Percentiles rank a stretch among this genome's conserved stretches.
Evolutionary conservation across 2,888 invertebrate genomes (phyloP).

Genomic region (Drosophila acutilabella): DNA sequence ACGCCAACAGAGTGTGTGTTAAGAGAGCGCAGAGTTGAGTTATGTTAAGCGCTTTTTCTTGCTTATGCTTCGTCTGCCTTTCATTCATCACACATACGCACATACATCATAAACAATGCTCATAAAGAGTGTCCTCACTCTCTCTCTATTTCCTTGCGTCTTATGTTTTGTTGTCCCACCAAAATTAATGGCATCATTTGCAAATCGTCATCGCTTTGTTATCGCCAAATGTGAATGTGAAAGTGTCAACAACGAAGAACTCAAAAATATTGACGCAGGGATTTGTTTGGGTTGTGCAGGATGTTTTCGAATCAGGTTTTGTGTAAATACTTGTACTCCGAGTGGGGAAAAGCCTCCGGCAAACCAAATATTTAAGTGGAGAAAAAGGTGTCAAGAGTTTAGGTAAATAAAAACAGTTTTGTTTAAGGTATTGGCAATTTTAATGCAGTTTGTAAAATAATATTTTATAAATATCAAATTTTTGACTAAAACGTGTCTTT

Average conservation of each 20-base stretch:
- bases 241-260: slow-evolving; percentile 22
- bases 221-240: slow-evolving; percentile 35
- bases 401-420: slow-evolving; percentile 32
- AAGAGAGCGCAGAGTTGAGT: slow-evolving; percentile 22
- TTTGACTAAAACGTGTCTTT: slow-evolving; percentile 6
- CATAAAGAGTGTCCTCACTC: slow-evolving; percentile 13
- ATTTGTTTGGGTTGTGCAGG: slow-evolving; percentile 15
- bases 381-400: slow-evolving; percentile 40
- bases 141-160: slow-evolving; percentile 5
- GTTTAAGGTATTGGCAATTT: neutral
- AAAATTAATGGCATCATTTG: slow-evolving; percentile 71
- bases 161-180: slow-evolving; percentile 4
- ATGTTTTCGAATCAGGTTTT: slow-evolving; percentile 14
- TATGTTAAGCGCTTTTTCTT: slow-evolving; percentile 25
- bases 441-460: slow-evolving; percentile 9
- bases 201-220: slow-evolving; percentile 65
- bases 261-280: slow-evolving; percentile 35
- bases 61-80: slow-evolving; percentile 21
- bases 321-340: slow-evolving; percentile 25
- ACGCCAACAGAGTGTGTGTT: neutral
- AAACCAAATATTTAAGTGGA: slow-evolving; percentile 38
- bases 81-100: slow-evolving; percentile 15
- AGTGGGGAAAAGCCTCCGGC: slow-evolving; percentile 16
- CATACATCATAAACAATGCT: slow-evolving; percentile 54
- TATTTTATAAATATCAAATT: slow-evolving; percentile 6